Conservation (phyloP, 2,113 vertebrate genomes). For the Petroica traversi region DNA sequence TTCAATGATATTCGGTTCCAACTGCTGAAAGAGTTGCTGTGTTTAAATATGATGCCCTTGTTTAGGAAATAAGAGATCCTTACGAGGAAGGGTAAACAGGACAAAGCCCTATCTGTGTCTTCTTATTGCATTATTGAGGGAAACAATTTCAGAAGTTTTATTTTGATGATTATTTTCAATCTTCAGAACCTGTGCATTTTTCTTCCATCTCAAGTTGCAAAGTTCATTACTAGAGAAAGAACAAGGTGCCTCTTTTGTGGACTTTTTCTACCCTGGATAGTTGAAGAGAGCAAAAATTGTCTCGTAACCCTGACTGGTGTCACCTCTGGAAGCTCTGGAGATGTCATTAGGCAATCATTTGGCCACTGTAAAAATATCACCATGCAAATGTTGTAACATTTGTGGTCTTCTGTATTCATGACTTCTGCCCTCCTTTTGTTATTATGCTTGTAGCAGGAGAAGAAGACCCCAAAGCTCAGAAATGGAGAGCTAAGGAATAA, state of each 20-base stretch:
- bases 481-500: not conserved
- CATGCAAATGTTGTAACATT: not conserved
- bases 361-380: not conserved
- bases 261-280: not conserved
- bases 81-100: slow-evolving; percentile 12
- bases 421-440: not conserved
- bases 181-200: not conserved
- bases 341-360: not conserved
- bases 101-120: not conserved
- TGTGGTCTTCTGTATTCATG: not conserved
- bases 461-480: not conserved
- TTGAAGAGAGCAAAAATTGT: not conserved
- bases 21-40: not conserved
- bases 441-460: not conserved
- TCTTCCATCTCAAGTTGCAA: not conserved
- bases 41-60: slow-evolving; percentile 19
- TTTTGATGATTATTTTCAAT: not conserved
- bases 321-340: not conserved
- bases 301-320: not conserved
- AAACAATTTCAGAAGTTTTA: not conserved
- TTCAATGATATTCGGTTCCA: slow-evolving; percentile 34
- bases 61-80: not conserved
- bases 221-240: not conserved
- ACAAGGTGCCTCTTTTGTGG: not conserved
- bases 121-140: not conserved